These are phyloP conservation scores for Orthosia gothica DNA, from an alignment of 2,888 invertebrate species.

Conservation along the genomic window DNA sequence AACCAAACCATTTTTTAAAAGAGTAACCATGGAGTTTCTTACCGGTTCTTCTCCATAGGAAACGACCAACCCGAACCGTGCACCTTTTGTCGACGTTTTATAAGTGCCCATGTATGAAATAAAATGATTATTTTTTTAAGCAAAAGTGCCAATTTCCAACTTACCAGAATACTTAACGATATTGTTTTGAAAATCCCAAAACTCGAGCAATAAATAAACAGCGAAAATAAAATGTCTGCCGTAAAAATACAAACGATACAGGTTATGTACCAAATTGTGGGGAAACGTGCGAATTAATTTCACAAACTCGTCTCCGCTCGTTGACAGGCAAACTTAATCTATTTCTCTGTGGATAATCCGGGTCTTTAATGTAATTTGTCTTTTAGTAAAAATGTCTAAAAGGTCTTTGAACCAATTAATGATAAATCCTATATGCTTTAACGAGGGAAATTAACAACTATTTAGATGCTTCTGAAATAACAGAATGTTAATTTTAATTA, in stretches of 20 bases:
- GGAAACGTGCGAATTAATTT: conserved; percentile 52
- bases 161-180: conserved; percentile 14
- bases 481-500: too few relatives aligned
- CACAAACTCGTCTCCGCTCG: conserved; percentile 35
- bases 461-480: too few relatives aligned
- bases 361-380: conserved; percentile 29
- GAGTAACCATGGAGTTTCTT: too few relatives aligned
- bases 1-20: too few relatives aligned
- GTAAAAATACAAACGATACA: conserved; percentile 45
- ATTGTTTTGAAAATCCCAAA: conserved; percentile 25
- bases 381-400: neutral
- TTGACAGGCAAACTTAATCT: conserved; percentile 50
- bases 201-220: conserved; percentile 42
- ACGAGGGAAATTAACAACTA: too few relatives aligned
- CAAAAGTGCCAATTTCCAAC: conserved; percentile 1
- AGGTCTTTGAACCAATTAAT: neutral
- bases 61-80: too few relatives aligned
- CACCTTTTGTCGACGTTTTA: too few relatives aligned
- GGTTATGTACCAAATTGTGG: conserved; percentile 41
- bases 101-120: too few relatives aligned
- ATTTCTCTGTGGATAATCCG: conserved; percentile 22
- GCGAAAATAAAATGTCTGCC: conserved; percentile 46
- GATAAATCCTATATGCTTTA: neutral
- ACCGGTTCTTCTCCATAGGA: too few relatives aligned
- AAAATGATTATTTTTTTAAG: too few relatives aligned